Conservation (phyloP, 2,113 vertebrate species). For the Pangasianodon gigas region DNA sequence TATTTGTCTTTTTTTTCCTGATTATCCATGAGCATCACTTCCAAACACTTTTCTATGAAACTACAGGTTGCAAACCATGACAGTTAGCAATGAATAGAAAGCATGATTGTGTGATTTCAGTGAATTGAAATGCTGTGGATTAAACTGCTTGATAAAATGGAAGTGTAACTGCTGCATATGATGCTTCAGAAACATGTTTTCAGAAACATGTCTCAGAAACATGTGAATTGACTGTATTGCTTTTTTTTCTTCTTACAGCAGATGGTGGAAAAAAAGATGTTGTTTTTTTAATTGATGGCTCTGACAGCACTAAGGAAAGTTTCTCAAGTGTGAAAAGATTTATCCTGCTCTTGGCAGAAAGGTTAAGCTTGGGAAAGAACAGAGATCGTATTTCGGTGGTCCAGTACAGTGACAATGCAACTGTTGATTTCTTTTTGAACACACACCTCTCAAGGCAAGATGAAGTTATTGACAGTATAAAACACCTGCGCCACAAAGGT, state of each 20-base stretch:
- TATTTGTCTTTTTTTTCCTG: background rate
- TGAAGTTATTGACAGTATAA: conserved; percentile 49
- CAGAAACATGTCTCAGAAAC: background rate
- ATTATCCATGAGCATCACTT: background rate
- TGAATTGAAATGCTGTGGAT: background rate
- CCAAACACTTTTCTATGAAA: background rate
- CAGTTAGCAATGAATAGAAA: background rate
- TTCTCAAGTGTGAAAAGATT: conserved; percentile 71
- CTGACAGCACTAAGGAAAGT: conserved; percentile 67
- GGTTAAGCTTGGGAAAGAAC: conserved; percentile 64
- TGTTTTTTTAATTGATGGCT: conserved; percentile 78
- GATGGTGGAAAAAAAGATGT: conserved; percentile 70
- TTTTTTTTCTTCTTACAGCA: conserved; percentile 62
- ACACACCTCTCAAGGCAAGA: conserved; percentile 53
- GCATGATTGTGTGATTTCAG: background rate
- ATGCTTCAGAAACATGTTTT: background rate
- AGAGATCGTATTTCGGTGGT: conserved; percentile 72
- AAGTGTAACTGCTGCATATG: background rate
- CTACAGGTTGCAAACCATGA: background rate
- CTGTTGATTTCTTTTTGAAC: conserved; percentile 61
- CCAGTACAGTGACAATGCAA: conserved; percentile 60
- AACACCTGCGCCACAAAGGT: conserved; percentile 61
- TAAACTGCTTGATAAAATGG: background rate
- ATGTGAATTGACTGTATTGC: background rate
- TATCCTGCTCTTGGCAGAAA: conserved; percentile 65